Evolutionary conservation across 2,797 vertebrate species (phyloP), one percentile per base, ranked within the genome.

Genomic region (Xerus rutilus): DNA sequence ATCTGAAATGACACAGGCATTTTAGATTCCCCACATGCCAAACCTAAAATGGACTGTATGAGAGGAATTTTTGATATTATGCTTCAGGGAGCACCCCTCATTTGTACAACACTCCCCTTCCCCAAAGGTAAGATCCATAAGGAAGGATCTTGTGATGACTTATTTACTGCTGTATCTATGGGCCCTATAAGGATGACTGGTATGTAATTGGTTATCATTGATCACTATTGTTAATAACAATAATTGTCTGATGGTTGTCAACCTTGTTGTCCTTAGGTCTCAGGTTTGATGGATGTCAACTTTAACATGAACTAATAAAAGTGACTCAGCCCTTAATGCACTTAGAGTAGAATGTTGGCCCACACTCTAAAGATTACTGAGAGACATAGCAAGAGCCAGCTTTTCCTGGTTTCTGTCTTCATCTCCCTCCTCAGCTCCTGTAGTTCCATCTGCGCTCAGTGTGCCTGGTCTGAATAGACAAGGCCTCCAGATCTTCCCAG

Each of bases 291-390:
- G 39, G 59, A 77, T 47, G 4, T 57, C 49, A 76, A 30, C 49
- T 47, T 85, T 69, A 85, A 62, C 28, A 32, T 84, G 32, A 84
- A 82, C 72, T 18, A 82, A 9, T 52, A 35, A 89, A 96, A 62
- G 23, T 47, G 20, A 67, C 23, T 47, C 17, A 76, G 13, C 25
- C 52, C 7, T 83, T 73, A 30, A 18, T 15, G 49, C 20, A 15
- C 15, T 35, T 47, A 15, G 35, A 43, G 64, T 25, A 43, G 30
- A n/a, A 23, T 2, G 7, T 47, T 52, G 7, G 7, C 30, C 10
- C 23, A 2, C 25, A 25, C 20, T 62, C 86, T 47, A 25, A 45
- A 54, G 57, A 67, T 47, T 39, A 47, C 23, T 2, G 32, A n/a
- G 17, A 13, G 10, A 32, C 7, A 4, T 0, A 12, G 8, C 7